Conservation (phyloP, 2,797 vertebrate species). For the Bucorvus abyssinicus region DNA sequence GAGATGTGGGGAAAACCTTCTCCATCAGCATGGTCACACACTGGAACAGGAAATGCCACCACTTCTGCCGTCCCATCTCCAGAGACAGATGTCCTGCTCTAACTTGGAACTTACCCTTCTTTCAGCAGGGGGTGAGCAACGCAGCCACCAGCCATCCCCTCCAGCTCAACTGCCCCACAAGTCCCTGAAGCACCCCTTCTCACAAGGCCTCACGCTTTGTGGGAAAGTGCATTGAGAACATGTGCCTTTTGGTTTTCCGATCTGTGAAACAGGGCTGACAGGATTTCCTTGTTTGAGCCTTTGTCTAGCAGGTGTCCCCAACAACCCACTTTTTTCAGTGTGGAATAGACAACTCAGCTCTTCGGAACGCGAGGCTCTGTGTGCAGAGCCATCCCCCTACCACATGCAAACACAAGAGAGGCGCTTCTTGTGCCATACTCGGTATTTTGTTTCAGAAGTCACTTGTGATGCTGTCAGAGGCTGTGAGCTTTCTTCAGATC, state of each 20-base stretch:
- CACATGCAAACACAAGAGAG: not conserved
- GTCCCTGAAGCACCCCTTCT: not conserved
- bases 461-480: not conserved
- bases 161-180: not conserved
- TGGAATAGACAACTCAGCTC: conserved; percentile 24
- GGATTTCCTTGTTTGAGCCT: not conserved
- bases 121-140: not conserved
- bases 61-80: not conserved
- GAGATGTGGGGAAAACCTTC: not conserved
- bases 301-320: not conserved
- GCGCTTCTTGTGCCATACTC: not conserved
- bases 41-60: not conserved
- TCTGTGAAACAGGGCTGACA: not conserved
- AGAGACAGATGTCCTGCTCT: not conserved
- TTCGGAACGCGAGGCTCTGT: not conserved
- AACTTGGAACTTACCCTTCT: not conserved
- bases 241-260: not conserved
- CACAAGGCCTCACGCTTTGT: not conserved
- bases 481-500: not conserved
- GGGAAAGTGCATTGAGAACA: not conserved
- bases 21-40: not conserved
- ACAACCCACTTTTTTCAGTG: not conserved
- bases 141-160: not conserved
- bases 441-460: not conserved
- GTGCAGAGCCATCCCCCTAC: not conserved